Percentiles rank a stretch among this genome's conserved stretches.
These are phyloP conservation scores for Platygyra sinensis DNA, from an alignment of 64 coral and sea anemone species.

Conservation along the genomic window DNA sequence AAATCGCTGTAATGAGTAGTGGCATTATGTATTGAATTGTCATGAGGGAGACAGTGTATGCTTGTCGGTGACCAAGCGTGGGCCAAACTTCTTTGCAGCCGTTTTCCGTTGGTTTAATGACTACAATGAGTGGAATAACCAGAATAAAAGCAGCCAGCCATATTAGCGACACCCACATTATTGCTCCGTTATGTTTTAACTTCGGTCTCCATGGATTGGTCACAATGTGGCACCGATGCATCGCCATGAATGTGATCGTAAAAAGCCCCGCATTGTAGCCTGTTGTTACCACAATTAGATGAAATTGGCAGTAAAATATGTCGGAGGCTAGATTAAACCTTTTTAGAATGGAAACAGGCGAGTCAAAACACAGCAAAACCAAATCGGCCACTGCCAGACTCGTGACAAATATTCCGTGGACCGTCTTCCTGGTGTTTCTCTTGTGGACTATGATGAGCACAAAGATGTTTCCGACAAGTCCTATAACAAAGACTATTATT, in stretches of 20 bases:
- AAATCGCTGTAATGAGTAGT: slow-evolving; percentile 41
- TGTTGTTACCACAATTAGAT: slow-evolving; percentile 3
- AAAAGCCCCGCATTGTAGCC: slow-evolving; percentile 38
- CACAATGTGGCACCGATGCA: slow-evolving; percentile 67
- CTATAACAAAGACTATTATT: slow-evolving; percentile 26
- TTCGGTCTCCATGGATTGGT: slow-evolving; percentile 64
- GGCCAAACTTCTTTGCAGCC: slow-evolving; percentile 52
- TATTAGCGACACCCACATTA: slow-evolving; percentile 27
- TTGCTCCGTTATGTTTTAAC: not conserved
- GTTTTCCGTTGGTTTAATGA: not conserved
- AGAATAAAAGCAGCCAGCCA: slow-evolving; percentile 45
- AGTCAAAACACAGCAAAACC: slow-evolving; percentile 2
- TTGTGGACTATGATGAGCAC: slow-evolving; percentile 37
- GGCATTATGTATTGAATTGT: slow-evolving; percentile 54
- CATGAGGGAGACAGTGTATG: slow-evolving; percentile 44
- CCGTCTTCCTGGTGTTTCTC: slow-evolving; percentile 24
- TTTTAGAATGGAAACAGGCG: slow-evolving; percentile 13
- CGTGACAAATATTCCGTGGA: slow-evolving; percentile 55
- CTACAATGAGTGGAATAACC: slow-evolving; percentile 34
- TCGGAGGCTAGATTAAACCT: not conserved
- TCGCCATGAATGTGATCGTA: slow-evolving; percentile 65
- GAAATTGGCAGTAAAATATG: not conserved
- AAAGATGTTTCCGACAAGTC: slow-evolving; percentile 50
- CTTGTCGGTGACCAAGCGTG: not conserved
- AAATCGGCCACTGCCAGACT: slow-evolving; percentile 54